A percentile compares a stretch with the other conserved stretches of the same genome.
Evolutionary conservation across 2,113 vertebrate species (phyloP).

Genomic region (Rutilus rutilus): DNA sequence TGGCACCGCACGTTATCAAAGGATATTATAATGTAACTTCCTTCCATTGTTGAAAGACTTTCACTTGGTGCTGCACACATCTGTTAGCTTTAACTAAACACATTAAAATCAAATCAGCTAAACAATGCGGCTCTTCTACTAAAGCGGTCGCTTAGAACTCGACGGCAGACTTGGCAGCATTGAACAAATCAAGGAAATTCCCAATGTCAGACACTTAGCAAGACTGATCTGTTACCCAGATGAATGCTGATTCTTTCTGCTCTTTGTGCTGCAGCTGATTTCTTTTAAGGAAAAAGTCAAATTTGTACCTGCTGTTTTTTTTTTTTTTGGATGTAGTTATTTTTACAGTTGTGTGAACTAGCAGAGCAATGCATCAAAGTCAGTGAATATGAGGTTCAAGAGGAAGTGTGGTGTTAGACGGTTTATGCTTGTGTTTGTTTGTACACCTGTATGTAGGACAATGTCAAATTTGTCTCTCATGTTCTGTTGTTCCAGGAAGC

Average conservation of each 20-base stretch:
- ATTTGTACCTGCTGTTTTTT: neutral
- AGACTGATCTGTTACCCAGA: neutral
- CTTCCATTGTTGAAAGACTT: constrained; percentile 34
- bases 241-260: neutral
- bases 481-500: neutral
- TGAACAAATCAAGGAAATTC: constrained; percentile 46
- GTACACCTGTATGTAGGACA: neutral
- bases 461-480: no score
- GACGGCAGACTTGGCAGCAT: constrained; percentile 13
- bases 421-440: neutral
- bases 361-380: neutral
- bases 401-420: neutral
- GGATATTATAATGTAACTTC: constrained; percentile 32
- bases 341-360: neutral
- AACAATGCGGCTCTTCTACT: constrained; percentile 29
- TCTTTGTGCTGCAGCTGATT: neutral
- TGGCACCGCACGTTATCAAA: constrained; percentile 7
- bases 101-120: constrained; percentile 42
- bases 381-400: neutral
- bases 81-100: constrained; percentile 19
- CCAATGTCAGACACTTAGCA: neutral
- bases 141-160: constrained; percentile 9
- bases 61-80: constrained; percentile 23
- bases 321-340: neutral
- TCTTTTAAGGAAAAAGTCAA: neutral